Base-by-base conservation (phyloP, 1,140 invertebrate species). In the Araneus ventricosus region DNA sequence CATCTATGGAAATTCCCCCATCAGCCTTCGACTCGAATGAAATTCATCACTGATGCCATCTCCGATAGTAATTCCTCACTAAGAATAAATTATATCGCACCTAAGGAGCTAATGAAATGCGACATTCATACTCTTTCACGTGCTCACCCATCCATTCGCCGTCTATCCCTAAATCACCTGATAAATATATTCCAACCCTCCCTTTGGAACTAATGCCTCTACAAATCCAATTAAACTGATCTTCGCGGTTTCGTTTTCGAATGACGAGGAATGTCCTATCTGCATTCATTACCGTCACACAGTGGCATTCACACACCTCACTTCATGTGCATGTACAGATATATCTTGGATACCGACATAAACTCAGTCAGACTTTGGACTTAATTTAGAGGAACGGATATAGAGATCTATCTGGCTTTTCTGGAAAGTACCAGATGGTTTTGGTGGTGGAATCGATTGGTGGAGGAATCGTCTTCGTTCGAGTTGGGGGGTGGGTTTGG, bases 221-320 rank as follows among this genome's bases (percentile, higher is more conserved):
- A 63, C 85, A 88, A 88, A 88, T 88, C 85, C 85, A 88, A 88
- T 88, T 88, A 88, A 88, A 88, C 45, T 67, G 85, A 88, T 88
- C 85, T 88, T 67, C 85, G 85, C 85, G 85, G 85, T 88, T 88
- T 88, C 85, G 85, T 88, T 88, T 63, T 63, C 85, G 20, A 22
- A 63, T 63, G 34, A 27, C 52, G 27, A 88, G 85, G 52, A 61
- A 88, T 88, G 59, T 67, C 85, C 59, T 41, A 41, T 63, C 52
- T 63, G 85, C 85, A 61, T 88, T 63, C 85, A 63, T 88, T 61
- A 88, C 30, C 59, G 37, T 63, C 57, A 63, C 57, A 59, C 30
- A 61, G 85, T 61, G 34, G 45, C 45, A 45, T 85, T 57, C 41
- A 57, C 82, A 27, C 61, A 10, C 45, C 45, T 52, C 45, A 52